A percentile compares a stretch with the other conserved stretches of the same genome.
phyloP scores from a whole-genome alignment of 2,797 vertebrate genomes.

The Pampus argenteus region DNA sequence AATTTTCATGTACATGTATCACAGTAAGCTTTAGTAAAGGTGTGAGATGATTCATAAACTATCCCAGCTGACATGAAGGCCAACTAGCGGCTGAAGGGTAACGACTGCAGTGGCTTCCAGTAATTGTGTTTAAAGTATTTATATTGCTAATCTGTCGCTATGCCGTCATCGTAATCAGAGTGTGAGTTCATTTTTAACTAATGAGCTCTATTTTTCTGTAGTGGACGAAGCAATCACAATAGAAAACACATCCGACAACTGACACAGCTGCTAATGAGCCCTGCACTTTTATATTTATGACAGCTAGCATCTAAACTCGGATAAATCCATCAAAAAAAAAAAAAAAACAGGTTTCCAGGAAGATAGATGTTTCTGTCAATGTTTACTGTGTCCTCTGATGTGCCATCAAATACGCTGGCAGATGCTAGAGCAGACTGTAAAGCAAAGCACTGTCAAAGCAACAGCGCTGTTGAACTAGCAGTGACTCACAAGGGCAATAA shows the following conservation, averaged over 20 bases:
- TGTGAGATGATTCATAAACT: neutral
- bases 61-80: conserved; percentile 24
- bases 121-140: conserved; percentile 57
- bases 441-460: conserved; percentile 44
- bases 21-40: neutral
- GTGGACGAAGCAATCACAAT: conserved; percentile 36
- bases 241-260: conserved; percentile 19
- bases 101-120: conserved; percentile 18
- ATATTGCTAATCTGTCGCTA: conserved; percentile 34
- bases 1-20: neutral
- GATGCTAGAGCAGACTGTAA: conserved; percentile 62
- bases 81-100: conserved; percentile 16
- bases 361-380: conserved; percentile 71
- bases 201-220: conserved; percentile 37
- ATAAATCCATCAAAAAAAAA: conserved; percentile 57
- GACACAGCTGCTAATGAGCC: conserved; percentile 51
- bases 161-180: conserved; percentile 53
- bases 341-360: conserved; percentile 43
- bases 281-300: conserved; percentile 44
- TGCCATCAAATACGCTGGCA: conserved; percentile 61
- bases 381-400: conserved; percentile 71
- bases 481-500: conserved; percentile 47
- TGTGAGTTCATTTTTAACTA: conserved; percentile 52
- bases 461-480: conserved; percentile 16
- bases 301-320: conserved; percentile 41